phyloP scores from a whole-genome alignment of 2,888 invertebrate species.

The Alsophila aescularia region DNA sequence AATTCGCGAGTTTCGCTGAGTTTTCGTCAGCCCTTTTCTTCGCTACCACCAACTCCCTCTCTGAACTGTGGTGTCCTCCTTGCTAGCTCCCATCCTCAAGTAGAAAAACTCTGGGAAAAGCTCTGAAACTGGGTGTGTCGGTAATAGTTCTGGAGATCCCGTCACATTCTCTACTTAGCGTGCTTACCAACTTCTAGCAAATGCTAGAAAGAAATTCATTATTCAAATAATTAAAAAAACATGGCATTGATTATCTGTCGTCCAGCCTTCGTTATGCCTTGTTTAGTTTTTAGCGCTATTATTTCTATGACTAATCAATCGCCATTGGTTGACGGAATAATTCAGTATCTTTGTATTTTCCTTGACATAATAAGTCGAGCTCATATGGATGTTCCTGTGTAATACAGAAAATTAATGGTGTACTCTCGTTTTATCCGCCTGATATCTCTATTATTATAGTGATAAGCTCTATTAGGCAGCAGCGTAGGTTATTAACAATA shows the following conservation, averaged over 20 bases:
- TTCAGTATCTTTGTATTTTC: neutral
- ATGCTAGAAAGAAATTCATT: too few species aligned
- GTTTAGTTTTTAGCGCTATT: neutral
- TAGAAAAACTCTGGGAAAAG: too few species aligned
- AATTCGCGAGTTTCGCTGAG: constrained; percentile 18
- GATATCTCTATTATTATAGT: neutral
- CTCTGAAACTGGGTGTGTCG: too few species aligned
- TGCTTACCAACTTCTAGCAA: too few species aligned
- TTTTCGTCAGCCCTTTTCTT: constrained; percentile 13
- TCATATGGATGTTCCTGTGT: neutral
- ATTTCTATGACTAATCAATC: too few species aligned
- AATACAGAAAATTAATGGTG: neutral
- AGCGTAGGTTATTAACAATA: constrained; percentile 1
- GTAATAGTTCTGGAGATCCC: too few species aligned
- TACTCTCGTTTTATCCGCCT: neutral
- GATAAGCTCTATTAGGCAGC: constrained; percentile 8
- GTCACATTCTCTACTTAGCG: too few species aligned
- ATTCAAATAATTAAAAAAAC: too few species aligned
- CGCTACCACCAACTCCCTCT: constrained; percentile 5
- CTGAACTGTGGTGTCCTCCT: too few species aligned
- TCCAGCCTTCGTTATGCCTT: neutral
- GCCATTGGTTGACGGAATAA: neutral
- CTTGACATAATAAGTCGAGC: neutral
- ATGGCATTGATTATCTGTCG: too few species aligned
- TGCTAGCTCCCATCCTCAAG: too few species aligned